Percentiles rank a stretch among this genome's conserved stretches.
Conservation (phyloP, 2,888 invertebrate genomes). For the Ferrisia virgata region DNA sequence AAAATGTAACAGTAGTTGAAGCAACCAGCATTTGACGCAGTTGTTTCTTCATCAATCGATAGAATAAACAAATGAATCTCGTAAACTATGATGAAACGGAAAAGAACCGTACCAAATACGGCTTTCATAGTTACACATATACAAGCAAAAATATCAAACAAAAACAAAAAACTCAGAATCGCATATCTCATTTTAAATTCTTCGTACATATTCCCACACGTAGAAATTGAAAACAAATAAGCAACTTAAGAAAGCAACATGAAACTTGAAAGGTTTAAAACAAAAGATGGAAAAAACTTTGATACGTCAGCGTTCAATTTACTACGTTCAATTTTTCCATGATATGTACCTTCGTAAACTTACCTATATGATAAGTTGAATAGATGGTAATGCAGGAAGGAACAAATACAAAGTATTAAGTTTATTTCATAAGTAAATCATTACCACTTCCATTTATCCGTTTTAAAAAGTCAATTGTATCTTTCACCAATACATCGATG, state of each 20-base stretch:
- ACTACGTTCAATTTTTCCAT: neutral
- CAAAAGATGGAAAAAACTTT: neutral
- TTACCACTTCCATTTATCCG: no score
- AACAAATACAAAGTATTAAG: no score
- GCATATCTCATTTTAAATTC: neutral
- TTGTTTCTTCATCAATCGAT: neutral
- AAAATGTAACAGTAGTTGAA: no score
- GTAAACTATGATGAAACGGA: neutral
- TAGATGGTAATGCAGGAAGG: no score
- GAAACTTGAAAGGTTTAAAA: neutral
- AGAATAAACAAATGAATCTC: neutral
- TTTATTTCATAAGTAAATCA: no score
- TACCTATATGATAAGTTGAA: no score
- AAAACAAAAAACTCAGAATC: neutral
- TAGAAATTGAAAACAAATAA: constrained; percentile 11
- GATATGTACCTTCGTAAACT: neutral
- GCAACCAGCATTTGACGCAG: neutral
- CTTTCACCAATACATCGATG: no score
- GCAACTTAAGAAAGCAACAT: neutral
- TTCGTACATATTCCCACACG: neutral
- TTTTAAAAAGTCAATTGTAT: no score
- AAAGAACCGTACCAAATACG: neutral
- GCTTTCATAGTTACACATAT: no score
- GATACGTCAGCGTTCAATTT: neutral
- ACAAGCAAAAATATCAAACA: neutral